Evolutionary conservation across 2,888 invertebrate species (phyloP), one percentile per base, ranked within the genome.

Genomic region (Andrena praecox): DNA sequence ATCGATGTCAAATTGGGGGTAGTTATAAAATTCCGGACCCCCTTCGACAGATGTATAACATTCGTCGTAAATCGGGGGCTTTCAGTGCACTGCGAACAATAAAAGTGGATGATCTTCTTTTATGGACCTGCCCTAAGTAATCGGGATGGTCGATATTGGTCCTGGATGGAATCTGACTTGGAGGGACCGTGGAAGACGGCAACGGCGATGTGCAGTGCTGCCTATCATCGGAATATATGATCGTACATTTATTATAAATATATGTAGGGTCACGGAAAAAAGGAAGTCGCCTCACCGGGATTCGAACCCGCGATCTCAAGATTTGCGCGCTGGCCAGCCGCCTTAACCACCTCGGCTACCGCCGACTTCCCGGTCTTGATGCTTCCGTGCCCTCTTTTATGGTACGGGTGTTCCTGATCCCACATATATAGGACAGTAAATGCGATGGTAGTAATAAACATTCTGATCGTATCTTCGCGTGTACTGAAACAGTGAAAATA

Each of bases 21-120:
- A 48, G 16, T n/a, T 60, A 31, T 31, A 42, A 42, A 56, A 35
- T 5, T 42, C 12, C 3, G 8, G 24, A 73, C 31, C 20, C 10
- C 3, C 6, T 10, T 42, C 12, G 31, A 42, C 48, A 59, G 10
- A 48, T 59, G 59, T 33, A 69, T 33, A 33, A 59, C 48, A 74
- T 29, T 59, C n/a, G 29, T 8, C 16, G 50, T 59, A 27, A 48
- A 74, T 27, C 24, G 42, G 2, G 1, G 12, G 8, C 5, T 0
- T 42, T 67, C 29, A 48, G 12, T 31, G 24, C 4, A 20, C 48
- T 31, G 4, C 8, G 24, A 24, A 27, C 16, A 31, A 74, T 71
- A 69, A 56, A 59, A 31, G 10, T 33, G n/a, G 12, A 27, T 12
- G 59, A 59, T 50, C 59, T 60, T 24, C 24, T 16, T 74, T 33